Evolutionary conservation across 2,888 invertebrate species (phyloP), one percentile per base, ranked within the genome.

Genomic region (Cecidostiba fungosa): DNA sequence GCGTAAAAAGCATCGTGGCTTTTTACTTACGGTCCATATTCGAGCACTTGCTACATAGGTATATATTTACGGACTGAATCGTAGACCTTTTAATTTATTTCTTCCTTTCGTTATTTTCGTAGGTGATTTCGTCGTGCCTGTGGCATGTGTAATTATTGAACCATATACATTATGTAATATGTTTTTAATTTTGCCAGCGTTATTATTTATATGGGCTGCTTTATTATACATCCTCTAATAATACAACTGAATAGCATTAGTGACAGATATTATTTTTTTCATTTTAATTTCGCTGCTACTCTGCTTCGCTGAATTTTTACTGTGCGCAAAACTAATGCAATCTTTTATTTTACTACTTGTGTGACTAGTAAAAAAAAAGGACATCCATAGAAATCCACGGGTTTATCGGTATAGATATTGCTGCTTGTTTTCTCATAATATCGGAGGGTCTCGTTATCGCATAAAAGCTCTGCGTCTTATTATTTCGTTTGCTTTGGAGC

Each of bases 91-190:
- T 59, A 19, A 66, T 39, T 82, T 79, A 76, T 47, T 26, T 54
- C 43, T 69, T 59, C 32, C 74, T 73, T 77, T 72, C 73, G 43
- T 59, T 50, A 79, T 79, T 76, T 82, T 77, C 66, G 86, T 91
- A 89, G 88, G 89, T 85, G 88, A 85, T 77, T 86, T 89, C 88
- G 88, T 88, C 77, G 86, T 89, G 81, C 87, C 85, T 89, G 89
- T 89, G 90, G 92, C 92, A 92, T 92, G 92, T 39, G 92, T 39
- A 66, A 74, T 79, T 83, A 82, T 85, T 77, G n/a, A 59, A 10
- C 23, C 54, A 70, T 26, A 70, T 26, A n/a, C 14, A 76, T 39
- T n/a, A 50, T 73, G 50, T 19, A 26, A 66, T 26, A 14, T 47
- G 8, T 82, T 73, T 72, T 26, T 79, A 32, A 82, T 36, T 77